Conservation (phyloP, 2,113 vertebrate species). For the Mormyrus iriodes region DNA sequence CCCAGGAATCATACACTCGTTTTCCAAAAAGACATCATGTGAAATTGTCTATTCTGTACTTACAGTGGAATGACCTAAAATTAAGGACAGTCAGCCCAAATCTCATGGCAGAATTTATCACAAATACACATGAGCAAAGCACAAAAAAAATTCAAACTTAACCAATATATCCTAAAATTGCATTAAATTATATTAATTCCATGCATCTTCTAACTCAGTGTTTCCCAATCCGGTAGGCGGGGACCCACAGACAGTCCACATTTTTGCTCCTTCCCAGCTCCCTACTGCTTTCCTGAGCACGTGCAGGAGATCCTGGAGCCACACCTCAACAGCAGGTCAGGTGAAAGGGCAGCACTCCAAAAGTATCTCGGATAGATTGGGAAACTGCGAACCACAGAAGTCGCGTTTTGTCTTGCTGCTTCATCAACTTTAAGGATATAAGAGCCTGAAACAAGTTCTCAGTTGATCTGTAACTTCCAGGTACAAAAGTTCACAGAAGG, state of each 20-base stretch:
- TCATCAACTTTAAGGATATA: background rate
- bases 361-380: background rate
- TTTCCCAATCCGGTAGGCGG: background rate
- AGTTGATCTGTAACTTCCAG: conserved; percentile 53
- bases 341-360: too few relatives aligned
- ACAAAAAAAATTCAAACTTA: background rate
- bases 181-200: background rate
- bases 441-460: background rate
- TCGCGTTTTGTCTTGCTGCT: background rate
- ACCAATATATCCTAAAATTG: background rate
- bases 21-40: background rate
- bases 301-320: conserved; percentile 94
- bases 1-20: background rate
- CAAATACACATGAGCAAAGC: background rate
- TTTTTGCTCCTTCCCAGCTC: background rate
- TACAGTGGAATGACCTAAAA: background rate
- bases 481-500: conserved; percentile 93
- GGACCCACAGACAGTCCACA: background rate
- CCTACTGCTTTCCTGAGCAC: conserved; percentile 85
- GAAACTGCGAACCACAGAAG: background rate
- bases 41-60: background rate
- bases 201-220: background rate
- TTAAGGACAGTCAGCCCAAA: background rate
- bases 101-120: background rate
- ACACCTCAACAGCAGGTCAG: conserved; percentile 88